Percentiles rank a stretch among this genome's conserved stretches.
Evolutionary conservation across 2,113 vertebrate species (phyloP).

Genomic region (Grammomys dolichurus): DNA sequence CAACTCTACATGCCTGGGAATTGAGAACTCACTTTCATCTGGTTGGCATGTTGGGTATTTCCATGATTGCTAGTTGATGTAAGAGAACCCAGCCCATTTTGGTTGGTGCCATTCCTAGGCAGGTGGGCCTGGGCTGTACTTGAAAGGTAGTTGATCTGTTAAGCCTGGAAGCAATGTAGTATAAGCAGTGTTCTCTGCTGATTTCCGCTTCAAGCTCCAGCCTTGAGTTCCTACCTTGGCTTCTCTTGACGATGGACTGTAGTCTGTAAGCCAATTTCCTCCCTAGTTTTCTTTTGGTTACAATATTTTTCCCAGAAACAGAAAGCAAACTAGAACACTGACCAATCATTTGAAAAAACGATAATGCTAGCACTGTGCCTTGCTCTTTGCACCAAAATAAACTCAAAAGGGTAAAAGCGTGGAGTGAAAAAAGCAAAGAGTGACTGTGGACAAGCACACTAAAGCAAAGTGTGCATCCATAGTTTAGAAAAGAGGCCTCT

Average conservation of each 20-base stretch:
- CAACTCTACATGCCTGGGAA: background rate
- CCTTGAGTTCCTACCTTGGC: background rate
- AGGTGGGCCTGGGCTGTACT: background rate
- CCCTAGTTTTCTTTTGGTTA: background rate
- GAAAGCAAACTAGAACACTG: background rate
- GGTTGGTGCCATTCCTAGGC: background rate
- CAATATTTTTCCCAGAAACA: background rate
- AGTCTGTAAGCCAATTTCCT: background rate
- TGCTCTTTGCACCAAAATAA: constrained; percentile 48
- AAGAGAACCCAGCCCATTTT: background rate
- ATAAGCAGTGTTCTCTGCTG: background rate
- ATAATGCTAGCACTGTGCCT: constrained; percentile 7
- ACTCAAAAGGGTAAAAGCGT: constrained; percentile 44
- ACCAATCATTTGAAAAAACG: constrained; percentile 56
- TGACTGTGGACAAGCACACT: background rate
- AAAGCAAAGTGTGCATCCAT: constrained; percentile 32
- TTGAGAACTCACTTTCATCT: background rate
- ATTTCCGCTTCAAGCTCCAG: background rate
- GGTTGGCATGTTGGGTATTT: background rate
- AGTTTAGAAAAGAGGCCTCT: constrained; percentile 40
- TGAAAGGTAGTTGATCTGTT: background rate
- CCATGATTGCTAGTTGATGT: background rate
- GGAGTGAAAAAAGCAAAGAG: constrained; percentile 21
- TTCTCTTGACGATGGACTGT: background rate
- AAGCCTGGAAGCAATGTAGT: background rate